Base-by-base conservation (phyloP, 2,113 vertebrate species). In the Sapajus apella region DNA sequence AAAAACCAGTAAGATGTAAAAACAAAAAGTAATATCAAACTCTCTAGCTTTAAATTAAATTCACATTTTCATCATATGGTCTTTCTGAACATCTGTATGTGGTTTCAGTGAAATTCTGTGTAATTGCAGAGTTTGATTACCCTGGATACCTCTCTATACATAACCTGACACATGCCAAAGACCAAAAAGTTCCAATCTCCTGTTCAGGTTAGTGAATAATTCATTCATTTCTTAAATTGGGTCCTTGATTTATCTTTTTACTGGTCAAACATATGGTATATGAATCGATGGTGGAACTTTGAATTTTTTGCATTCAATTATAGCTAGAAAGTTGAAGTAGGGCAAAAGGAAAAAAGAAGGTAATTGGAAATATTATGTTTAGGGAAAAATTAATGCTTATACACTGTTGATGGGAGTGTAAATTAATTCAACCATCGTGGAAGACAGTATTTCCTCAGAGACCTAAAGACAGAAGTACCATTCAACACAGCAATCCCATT, bases 11-110 rank as follows among this genome's bases (percentile, higher is more conserved):
- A 82, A 68, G 13, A 70, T 17, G 20, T 61, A 79, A 55, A 66
- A 73, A 66, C 56, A 2, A 85, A 79, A 82, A 79, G 12, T 56
- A 52, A 70, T 84, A 77, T 79, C 45, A 87, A 93, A 87, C 11
- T 86, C 55, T 92, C 83, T 91, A 84, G 90, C 50, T 95, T 83
- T 40, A 77, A 90, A 43, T 84, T 85, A 64, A 55, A 75, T 45
- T 30, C 35, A 35, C 16, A 79, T 23, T 87, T 61, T 79, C 37
- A 73, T 58, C 61, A 30, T 5, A 55, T 68, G 10, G 9, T 5
- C n/a, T 87, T 96, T 50, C n/a, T 93, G 20, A 89, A 85, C 20
- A 16, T 89, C 56, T 43, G 21, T 32, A 91, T 3, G 3, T 70
- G 14, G 6, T 83, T 88, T 89, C 3, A 68, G 21, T 80, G 23